phyloP scores from a whole-genome alignment of 2,797 vertebrate genomes.

The Chaunax sp. region DNA sequence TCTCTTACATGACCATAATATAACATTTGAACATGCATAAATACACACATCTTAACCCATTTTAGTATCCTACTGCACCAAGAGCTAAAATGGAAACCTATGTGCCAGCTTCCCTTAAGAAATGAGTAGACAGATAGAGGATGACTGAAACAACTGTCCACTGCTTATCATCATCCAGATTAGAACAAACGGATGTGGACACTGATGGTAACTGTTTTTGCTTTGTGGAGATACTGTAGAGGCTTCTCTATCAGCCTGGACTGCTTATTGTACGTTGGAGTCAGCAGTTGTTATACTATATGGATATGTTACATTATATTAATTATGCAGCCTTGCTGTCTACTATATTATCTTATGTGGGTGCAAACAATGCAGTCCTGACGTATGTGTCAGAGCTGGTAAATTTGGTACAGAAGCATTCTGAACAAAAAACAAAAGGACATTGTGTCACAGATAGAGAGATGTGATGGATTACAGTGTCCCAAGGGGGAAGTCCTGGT shows the following conservation, averaged over 20 bases:
- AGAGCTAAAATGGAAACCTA: constrained; percentile 20
- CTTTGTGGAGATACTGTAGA: constrained; percentile 36
- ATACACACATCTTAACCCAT: neutral
- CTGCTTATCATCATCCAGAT: constrained; percentile 66
- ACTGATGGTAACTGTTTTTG: constrained; percentile 68
- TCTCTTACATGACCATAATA: neutral
- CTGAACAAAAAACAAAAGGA: constrained; percentile 59
- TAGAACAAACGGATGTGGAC: constrained; percentile 64
- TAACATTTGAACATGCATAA: neutral
- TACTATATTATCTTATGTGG: constrained; percentile 2
- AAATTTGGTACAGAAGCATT: constrained; percentile 10
- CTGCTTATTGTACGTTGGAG: constrained; percentile 6
- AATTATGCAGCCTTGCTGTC: constrained; percentile 2
- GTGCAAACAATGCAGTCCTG: neutral
- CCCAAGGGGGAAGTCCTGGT: constrained; percentile 74
- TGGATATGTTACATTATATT: neutral
- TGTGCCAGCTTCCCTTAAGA: constrained; percentile 30
- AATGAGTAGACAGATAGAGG: constrained; percentile 36
- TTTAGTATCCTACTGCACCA: neutral
- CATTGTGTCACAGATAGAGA: constrained; percentile 56
- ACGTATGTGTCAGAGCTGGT: constrained; percentile 22
- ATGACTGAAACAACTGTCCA: constrained; percentile 43
- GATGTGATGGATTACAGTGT: constrained; percentile 74
- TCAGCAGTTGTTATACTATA: constrained; percentile 13
- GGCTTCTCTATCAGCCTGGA: constrained; percentile 33